These are phyloP conservation scores for Melanophora roralis DNA, from an alignment of 2,888 invertebrate genomes.

Conservation along the genomic window DNA sequence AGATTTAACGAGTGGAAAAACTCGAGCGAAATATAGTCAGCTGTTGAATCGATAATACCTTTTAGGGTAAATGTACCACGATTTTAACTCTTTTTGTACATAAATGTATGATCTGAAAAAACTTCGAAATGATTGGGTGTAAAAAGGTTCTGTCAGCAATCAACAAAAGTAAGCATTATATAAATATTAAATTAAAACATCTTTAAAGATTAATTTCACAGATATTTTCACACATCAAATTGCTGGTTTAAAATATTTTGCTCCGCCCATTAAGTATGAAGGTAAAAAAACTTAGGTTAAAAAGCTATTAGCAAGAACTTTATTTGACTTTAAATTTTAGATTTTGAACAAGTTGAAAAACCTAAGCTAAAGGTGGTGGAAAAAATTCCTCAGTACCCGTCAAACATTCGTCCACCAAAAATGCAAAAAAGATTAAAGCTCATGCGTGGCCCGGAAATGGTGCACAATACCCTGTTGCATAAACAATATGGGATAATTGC, in stretches of 20 bases:
- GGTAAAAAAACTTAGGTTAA: too few relatives aligned
- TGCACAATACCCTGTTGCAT: slow-evolving; percentile 91
- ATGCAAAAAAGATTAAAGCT: slow-evolving; percentile 89
- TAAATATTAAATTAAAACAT: neutral
- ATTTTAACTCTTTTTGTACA: too few relatives aligned
- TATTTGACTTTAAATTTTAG: slow-evolving; percentile 74
- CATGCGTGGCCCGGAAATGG: slow-evolving; percentile 92
- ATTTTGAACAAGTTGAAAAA: slow-evolving; percentile 85
- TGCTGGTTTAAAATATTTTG: slow-evolving; percentile 84
- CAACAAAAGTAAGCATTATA: neutral
- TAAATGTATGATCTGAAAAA: too few relatives aligned
- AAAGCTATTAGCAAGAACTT: too few relatives aligned
- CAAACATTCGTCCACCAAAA: slow-evolving; percentile 85
- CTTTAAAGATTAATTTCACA: too few relatives aligned
- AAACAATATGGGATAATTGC: slow-evolving; percentile 96
- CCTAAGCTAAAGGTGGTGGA: slow-evolving; percentile 84
- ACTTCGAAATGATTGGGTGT: too few relatives aligned
- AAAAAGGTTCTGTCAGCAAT: neutral
- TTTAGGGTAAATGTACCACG: too few relatives aligned
- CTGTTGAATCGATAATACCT: too few relatives aligned
- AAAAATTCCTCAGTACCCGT: slow-evolving; percentile 84
- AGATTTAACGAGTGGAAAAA: too few relatives aligned
- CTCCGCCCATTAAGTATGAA: slow-evolving; percentile 83
- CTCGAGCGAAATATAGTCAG: too few relatives aligned
- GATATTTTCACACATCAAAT: slow-evolving; percentile 35